phyloP scores from a whole-genome alignment of 2,888 invertebrate species.

The Epinotia nisella region DNA sequence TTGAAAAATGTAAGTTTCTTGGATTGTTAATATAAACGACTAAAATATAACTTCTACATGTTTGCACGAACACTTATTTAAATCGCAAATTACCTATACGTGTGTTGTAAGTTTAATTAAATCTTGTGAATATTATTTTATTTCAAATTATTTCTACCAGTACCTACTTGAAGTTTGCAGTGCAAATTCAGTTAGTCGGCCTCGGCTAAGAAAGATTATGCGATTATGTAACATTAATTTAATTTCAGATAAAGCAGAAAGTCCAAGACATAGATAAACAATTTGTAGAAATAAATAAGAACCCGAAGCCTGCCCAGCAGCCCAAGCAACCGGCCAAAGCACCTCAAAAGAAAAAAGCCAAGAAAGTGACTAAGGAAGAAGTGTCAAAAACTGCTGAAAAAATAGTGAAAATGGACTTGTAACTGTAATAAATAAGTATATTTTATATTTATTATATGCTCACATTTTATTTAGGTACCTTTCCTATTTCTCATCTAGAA shows the following conservation, averaged over 20 bases:
- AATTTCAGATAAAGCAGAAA: conserved; percentile 76
- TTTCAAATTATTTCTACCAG: too few relatives aligned
- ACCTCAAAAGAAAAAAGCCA: conserved; percentile 57
- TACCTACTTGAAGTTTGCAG: background rate
- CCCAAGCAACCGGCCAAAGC: conserved; percentile 51
- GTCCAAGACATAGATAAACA: conserved; percentile 76
- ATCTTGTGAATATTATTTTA: too few relatives aligned
- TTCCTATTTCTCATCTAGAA: background rate
- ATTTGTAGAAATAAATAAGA: conserved; percentile 71
- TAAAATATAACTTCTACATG: too few relatives aligned
- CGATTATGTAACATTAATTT: background rate
- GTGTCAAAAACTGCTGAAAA: conserved; percentile 65
- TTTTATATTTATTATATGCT: conserved; percentile 12
- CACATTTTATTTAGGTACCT: background rate
- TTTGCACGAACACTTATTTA: too few relatives aligned
- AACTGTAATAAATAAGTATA: conserved; percentile 45
- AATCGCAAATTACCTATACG: too few relatives aligned
- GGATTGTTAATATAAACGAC: background rate
- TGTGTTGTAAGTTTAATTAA: too few relatives aligned
- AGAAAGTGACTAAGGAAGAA: conserved; percentile 70
- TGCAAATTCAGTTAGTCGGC: background rate
- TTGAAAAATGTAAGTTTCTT: conserved; percentile 72
- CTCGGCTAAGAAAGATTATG: too few relatives aligned
- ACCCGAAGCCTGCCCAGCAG: conserved; percentile 54
- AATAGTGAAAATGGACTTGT: conserved; percentile 77